These are phyloP conservation scores for Porites lutea DNA, from an alignment of 64 coral and sea anemone genomes.

Conservation along the genomic window DNA sequence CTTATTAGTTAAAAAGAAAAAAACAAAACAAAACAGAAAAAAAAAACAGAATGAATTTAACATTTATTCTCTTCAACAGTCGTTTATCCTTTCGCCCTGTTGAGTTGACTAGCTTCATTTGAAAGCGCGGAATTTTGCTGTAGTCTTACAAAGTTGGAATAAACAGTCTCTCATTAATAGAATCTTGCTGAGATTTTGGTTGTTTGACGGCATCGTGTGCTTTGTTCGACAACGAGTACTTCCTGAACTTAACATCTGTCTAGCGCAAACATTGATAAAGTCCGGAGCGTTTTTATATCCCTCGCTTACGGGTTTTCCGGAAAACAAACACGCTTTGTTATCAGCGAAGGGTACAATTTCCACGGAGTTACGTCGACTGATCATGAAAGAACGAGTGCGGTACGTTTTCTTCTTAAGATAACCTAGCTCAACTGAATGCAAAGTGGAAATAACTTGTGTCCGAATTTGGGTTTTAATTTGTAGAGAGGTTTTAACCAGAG, in stretches of 20 bases:
- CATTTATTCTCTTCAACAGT: neutral
- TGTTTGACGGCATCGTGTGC: slow-evolving; percentile 31
- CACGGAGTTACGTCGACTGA: slow-evolving; percentile 34
- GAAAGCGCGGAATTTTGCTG: slow-evolving; percentile 20
- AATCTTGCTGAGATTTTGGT: slow-evolving; percentile 60
- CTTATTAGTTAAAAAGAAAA: slow-evolving; percentile 8
- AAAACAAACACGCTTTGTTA: slow-evolving; percentile 29
- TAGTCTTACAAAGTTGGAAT: slow-evolving; percentile 32
- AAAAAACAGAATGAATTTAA: neutral
- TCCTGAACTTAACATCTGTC: slow-evolving; percentile 54
- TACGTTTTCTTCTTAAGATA: neutral
- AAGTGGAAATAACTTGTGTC: neutral
- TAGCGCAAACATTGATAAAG: slow-evolving; percentile 50
- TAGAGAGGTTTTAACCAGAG: neutral
- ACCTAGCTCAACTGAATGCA: neutral
- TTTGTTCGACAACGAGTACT: slow-evolving; percentile 44
- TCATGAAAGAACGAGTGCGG: neutral
- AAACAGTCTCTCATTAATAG: slow-evolving; percentile 49
- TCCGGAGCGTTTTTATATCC: slow-evolving; percentile 34
- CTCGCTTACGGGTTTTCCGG: slow-evolving; percentile 50
- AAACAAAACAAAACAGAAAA: neutral
- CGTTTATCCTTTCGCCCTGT: neutral
- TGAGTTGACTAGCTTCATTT: neutral
- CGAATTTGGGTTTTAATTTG: slow-evolving; percentile 3
- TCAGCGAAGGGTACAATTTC: slow-evolving; percentile 21